Base-by-base conservation (phyloP, 2,113 vertebrate genomes). In the Cranoglanis bouderius region DNA sequence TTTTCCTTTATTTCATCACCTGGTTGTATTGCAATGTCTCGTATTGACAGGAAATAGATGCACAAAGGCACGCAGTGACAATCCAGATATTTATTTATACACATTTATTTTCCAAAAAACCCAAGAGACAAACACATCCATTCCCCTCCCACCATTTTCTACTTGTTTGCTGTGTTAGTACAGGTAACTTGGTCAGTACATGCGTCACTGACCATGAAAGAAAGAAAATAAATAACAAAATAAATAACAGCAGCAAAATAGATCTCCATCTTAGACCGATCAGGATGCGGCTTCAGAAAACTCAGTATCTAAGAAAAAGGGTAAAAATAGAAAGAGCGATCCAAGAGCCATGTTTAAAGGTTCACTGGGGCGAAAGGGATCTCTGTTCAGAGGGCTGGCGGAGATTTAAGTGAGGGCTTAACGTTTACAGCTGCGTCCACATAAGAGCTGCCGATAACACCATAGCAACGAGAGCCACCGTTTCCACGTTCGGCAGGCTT, bases 341-440 rank as follows among this genome's bases (percentile, higher is more conserved):
- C 75, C 59, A 70, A 46, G 70, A 38, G 85, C 61, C 29, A 53
- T 82, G 85, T 90, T 90, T 88, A 51, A 91, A 90, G 85, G 90
- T 90, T 82, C 88, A 91, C 87, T 82, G 72, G 55, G 92, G 89
- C 85, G 80, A 24, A 61, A 90, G 19, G 83, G 89, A 90, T 46
- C 75, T 89, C 81, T 85, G 85, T 82, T 83, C 81, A 91, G 82
- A 88, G 89, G 46, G 91, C 88, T 84, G 90, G 90, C 65, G 90
- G 84, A 43, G 87, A 87, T 86, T 90, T 91, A 92, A 92, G 92
- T 92, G 93, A 92, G 92, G 91, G 93, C 89, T 92, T 94, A 93
- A 94, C 94, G 94, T 96, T 95, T 95, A 96, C 93, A 94, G 93
- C 94, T 93, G 93, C 94, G 94, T 93, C 93, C 93, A 93, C 93